These are phyloP conservation scores for Malurus leucopterus DNA, from an alignment of 2,797 vertebrate genomes.

Conservation along the genomic window DNA sequence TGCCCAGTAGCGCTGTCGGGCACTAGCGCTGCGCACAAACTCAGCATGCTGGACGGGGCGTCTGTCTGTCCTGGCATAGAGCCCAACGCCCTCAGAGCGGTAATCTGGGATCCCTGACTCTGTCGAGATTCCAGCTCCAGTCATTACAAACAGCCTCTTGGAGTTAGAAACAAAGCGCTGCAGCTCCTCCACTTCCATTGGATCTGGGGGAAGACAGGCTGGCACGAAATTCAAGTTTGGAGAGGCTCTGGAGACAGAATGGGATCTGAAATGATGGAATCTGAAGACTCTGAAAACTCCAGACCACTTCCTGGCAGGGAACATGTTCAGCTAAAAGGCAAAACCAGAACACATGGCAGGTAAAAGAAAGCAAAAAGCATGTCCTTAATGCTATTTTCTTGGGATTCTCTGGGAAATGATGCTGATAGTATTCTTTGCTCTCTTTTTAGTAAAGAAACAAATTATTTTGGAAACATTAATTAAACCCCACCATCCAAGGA, in stretches of 20 bases:
- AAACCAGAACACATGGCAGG: not conserved
- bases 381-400: not conserved
- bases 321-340: conserved; percentile 47
- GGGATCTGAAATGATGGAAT: not conserved
- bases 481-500: not conserved
- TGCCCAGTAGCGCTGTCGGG: conserved; percentile 94
- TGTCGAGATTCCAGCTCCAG: conserved; percentile 90
- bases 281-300: not conserved
- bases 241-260: not conserved
- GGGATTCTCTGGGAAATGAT: not conserved
- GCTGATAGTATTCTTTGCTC: not conserved
- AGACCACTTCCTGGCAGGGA: not conserved
- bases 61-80: conserved; percentile 88
- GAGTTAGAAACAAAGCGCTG: conserved; percentile 81
- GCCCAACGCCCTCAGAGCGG: conserved; percentile 89
- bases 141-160: conserved; percentile 84
- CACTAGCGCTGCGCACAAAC: conserved; percentile 80
- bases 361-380: not conserved
- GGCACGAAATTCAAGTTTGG: conserved; percentile 79
- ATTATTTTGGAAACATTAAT: not conserved
- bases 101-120: conserved; percentile 97
- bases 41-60: conserved; percentile 87
- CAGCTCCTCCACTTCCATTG: conserved; percentile 75
- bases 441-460: not conserved
- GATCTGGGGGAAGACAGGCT: conserved; percentile 74